These are phyloP conservation scores for Acropternis orthonyx DNA, from an alignment of 2,797 vertebrate species.

Conservation along the genomic window DNA sequence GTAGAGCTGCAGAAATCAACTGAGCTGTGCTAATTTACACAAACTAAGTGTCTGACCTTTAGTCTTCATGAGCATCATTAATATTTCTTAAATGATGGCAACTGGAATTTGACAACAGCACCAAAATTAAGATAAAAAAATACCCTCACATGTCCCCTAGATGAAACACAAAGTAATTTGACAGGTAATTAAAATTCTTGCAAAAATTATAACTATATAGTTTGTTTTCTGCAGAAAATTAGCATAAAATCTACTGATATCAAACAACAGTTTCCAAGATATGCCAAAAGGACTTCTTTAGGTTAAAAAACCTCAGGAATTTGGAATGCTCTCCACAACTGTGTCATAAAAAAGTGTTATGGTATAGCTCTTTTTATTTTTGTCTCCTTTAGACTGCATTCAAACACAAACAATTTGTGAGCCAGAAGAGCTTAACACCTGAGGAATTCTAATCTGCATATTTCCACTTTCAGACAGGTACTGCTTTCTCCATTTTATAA, in stretches of 20 bases:
- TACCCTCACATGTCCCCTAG: background rate
- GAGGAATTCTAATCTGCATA: conserved; percentile 66
- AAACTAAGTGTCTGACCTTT: conserved; percentile 14
- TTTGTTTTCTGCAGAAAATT: conserved; percentile 69
- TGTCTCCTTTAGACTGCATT: conserved; percentile 50
- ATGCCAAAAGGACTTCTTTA: conserved; percentile 55
- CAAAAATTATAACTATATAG: conserved; percentile 59
- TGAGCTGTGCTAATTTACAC: conserved; percentile 22
- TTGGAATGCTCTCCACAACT: conserved; percentile 66
- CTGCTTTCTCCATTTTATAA: conserved; percentile 20
- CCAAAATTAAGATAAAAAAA: conserved; percentile 13
- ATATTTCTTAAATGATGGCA: conserved; percentile 23
- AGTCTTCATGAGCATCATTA: conserved; percentile 35
- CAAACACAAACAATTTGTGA: conserved; percentile 61
- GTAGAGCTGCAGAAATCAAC: conserved; percentile 17
- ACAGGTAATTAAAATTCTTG: conserved; percentile 71
- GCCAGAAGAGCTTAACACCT: conserved; percentile 53
- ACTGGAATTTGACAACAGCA: conserved; percentile 21
- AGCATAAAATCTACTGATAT: conserved; percentile 69
- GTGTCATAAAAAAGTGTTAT: conserved; percentile 58
- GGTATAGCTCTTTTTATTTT: conserved; percentile 52
- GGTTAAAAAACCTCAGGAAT: conserved; percentile 8
- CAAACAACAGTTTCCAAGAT: conserved; percentile 66
- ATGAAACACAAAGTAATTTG: conserved; percentile 67
- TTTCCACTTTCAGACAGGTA: conserved; percentile 45